phyloP scores from a whole-genome alignment of 2,888 invertebrate genomes.

The Drosophila algonquin region DNA sequence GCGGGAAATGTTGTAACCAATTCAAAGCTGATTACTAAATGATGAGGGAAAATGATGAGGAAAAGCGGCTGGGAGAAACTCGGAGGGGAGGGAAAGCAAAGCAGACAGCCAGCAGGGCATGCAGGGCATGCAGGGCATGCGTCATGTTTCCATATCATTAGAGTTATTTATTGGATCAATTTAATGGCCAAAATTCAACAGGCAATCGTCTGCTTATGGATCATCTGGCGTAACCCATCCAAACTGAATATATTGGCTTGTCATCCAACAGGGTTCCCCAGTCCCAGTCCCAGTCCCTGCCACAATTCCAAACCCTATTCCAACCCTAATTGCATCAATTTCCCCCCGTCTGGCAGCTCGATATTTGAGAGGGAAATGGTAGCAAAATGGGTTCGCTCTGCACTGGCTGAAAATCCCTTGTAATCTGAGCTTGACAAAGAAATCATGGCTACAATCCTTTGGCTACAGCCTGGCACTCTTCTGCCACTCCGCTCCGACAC shows the following conservation, averaged over 20 bases:
- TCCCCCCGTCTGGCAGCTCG: conserved; percentile 18
- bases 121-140: conserved; percentile 20
- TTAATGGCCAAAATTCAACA: conserved; percentile 9
- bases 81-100: conserved; percentile 7
- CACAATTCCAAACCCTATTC: not conserved
- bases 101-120: conserved; percentile 5
- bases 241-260: conserved; percentile 34
- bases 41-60: conserved; percentile 31
- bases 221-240: not conserved
- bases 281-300: not conserved
- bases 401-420: conserved; percentile 58
- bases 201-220: not conserved
- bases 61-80: not conserved
- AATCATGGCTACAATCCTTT: conserved; percentile 51
- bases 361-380: conserved; percentile 24
- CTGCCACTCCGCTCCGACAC: not conserved
- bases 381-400: not conserved
- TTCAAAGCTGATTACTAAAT: conserved; percentile 42
- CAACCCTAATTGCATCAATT: conserved; percentile 40
- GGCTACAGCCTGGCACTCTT: conserved; percentile 13
- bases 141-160: conserved; percentile 41
- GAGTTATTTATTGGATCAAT: conserved; percentile 32
- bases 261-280: conserved; percentile 13
- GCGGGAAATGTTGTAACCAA: conserved; percentile 45
- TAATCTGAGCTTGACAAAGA: conserved; percentile 63